Evolutionary conservation across 2,888 invertebrate species (phyloP).

Genomic region (Cecidostiba fungosa): DNA sequence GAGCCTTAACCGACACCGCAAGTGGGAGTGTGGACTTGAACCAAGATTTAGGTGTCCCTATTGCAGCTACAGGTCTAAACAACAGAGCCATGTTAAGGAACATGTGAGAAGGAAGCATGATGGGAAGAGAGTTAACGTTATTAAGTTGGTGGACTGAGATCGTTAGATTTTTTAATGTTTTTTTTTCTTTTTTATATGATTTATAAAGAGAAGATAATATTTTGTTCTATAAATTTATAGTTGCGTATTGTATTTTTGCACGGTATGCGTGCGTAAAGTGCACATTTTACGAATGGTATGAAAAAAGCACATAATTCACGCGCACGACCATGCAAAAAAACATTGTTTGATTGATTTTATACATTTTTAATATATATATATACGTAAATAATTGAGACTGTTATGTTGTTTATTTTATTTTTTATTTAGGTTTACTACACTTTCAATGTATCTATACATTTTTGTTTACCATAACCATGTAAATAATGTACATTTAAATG

Average conservation of each 20-base stretch:
- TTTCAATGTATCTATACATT: too few species aligned
- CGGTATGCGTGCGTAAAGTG: not conserved
- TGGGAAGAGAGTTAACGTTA: slow-evolving; percentile 53
- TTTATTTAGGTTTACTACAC: too few species aligned
- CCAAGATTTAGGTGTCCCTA: slow-evolving; percentile 77
- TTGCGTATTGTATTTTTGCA: not conserved
- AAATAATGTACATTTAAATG: not conserved
- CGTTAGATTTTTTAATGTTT: not conserved
- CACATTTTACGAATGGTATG: too few species aligned
- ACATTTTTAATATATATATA: too few species aligned
- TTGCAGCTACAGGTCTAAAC: slow-evolving; percentile 70
- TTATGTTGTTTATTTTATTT: too few species aligned
- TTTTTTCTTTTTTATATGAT: not conserved
- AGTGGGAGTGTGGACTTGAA: slow-evolving; percentile 75
- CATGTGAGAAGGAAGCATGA: slow-evolving; percentile 48
- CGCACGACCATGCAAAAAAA: too few species aligned
- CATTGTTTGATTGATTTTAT: too few species aligned
- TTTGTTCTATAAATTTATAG: not conserved
- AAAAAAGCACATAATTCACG: too few species aligned
- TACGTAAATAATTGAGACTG: too few species aligned
- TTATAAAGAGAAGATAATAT: not conserved
- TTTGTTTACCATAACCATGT: not conserved
- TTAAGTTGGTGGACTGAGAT: slow-evolving; percentile 31
- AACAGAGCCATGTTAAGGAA: slow-evolving; percentile 49
- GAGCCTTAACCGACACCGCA: slow-evolving; percentile 69